A percentile compares a stretch with the other conserved stretches of the same genome.
These are phyloP conservation scores for Nephrotoma appendiculata DNA, from an alignment of 2,888 invertebrate genomes.

Conservation along the genomic window DNA sequence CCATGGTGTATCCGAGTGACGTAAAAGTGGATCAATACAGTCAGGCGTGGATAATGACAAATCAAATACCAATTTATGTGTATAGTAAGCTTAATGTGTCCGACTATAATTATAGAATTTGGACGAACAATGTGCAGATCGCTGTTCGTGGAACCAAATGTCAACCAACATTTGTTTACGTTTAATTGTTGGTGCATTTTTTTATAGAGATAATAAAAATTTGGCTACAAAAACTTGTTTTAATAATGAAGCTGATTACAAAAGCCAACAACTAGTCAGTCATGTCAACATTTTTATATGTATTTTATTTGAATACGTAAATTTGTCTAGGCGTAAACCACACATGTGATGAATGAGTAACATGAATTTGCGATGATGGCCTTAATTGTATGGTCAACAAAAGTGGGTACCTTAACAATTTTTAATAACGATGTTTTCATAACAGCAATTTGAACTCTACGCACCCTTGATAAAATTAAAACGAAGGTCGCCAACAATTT, in stretches of 20 bases:
- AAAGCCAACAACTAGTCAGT: neutral
- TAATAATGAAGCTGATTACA: neutral
- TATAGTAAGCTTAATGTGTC: neutral
- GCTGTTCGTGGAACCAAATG: neutral
- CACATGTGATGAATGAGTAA: no score
- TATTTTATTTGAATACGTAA: neutral
- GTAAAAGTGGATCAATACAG: slow-evolving; percentile 29
- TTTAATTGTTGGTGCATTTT: neutral
- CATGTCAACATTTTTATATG: no score
- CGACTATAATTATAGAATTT: neutral
- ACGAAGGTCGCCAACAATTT: neutral
- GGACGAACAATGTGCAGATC: neutral
- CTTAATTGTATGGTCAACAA: neutral
- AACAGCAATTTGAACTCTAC: neutral
- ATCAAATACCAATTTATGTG: neutral
- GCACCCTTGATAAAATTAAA: neutral
- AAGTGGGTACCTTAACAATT: neutral
- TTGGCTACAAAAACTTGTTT: neutral
- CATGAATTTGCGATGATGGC: neutral
- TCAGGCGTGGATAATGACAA: neutral
- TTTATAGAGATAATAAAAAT: neutral
- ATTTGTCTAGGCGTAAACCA: no score
- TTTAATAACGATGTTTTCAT: neutral
- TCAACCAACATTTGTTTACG: neutral
- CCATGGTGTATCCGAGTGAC: slow-evolving; percentile 59